These are phyloP conservation scores for Meiosimyza decipiens DNA, from an alignment of 2,888 invertebrate genomes.

Conservation along the genomic window DNA sequence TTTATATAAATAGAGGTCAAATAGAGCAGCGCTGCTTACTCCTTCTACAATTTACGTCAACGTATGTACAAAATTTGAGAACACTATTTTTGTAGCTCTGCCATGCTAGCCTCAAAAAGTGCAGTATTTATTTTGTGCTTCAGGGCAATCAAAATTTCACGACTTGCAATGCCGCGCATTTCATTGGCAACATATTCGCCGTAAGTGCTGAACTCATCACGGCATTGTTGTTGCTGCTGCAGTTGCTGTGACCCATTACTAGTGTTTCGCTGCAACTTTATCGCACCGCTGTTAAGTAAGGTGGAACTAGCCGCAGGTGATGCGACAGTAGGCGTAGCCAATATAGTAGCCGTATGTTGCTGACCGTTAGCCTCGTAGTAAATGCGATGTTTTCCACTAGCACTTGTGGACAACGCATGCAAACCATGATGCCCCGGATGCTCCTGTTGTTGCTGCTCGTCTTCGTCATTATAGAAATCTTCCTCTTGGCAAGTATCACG, in stretches of 20 bases:
- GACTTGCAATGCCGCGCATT: constrained; percentile 70
- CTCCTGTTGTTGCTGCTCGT: constrained; percentile 49
- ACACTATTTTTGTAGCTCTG: constrained; percentile 66
- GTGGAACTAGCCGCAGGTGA: constrained; percentile 37
- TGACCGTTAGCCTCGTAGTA: constrained; percentile 55
- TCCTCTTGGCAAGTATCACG: constrained; percentile 57
- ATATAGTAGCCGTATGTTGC: constrained; percentile 52
- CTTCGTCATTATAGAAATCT: constrained; percentile 58
- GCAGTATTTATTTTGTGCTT: constrained; percentile 74
- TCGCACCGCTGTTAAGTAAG: constrained; percentile 37
- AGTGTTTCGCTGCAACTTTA: constrained; percentile 46
- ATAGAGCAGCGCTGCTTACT: neutral
- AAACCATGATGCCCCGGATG: constrained; percentile 32
- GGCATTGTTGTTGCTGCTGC: constrained; percentile 35
- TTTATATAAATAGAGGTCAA: neutral
- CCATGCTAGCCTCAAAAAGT: constrained; percentile 73
- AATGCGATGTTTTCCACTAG: constrained; percentile 48
- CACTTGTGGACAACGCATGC: constrained; percentile 17
- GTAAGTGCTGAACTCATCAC: constrained; percentile 72
- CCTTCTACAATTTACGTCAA: neutral
- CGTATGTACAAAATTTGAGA: neutral
- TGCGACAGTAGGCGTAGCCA: constrained; percentile 47
- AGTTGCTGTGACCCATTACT: constrained; percentile 44
- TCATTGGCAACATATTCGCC: constrained; percentile 74
- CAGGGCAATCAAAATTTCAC: constrained; percentile 70